Conservation (phyloP, 2,113 vertebrate species). For the Thalassoma bifasciatum region DNA sequence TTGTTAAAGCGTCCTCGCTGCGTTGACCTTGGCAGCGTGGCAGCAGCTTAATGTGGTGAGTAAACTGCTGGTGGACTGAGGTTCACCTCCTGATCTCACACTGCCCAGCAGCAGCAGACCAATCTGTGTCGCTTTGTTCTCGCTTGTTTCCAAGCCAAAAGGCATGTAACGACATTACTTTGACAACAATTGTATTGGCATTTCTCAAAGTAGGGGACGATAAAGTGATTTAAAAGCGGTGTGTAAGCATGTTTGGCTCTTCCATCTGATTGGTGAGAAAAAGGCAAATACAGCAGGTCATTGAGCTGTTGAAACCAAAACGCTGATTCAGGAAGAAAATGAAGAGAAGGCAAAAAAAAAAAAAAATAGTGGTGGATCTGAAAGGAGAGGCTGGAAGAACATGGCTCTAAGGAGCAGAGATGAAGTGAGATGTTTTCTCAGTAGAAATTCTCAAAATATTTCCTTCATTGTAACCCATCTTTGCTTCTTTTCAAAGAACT, state of each 20-base stretch:
- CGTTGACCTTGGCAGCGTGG: conserved; percentile 6
- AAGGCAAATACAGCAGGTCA: conserved; percentile 77
- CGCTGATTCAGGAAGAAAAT: conserved; percentile 69
- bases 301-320: conserved; percentile 73
- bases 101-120: not conserved
- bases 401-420: not conserved
- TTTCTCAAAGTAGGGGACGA: conserved; percentile 66
- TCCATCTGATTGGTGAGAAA: conserved; percentile 66
- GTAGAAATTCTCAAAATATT: not conserved
- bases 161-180: conserved; percentile 76
- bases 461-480: not conserved
- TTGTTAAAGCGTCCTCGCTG: conserved; percentile 3
- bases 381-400: conserved; percentile 14
- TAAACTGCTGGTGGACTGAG: conserved; percentile 6
- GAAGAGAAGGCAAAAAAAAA: conserved; percentile 26
- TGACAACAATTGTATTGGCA: conserved; percentile 82
- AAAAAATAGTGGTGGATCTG: no score
- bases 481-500: no score
- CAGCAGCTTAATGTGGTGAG: not conserved
- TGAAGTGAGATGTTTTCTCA: conserved; percentile 1
- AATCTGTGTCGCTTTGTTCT: conserved; percentile 23
- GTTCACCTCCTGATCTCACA: conserved; percentile 18
- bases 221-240: conserved; percentile 83
- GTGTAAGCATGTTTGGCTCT: conserved; percentile 80
- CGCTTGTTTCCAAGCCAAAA: conserved; percentile 42